Base-by-base conservation (phyloP, 2,113 vertebrate species). In the Pogonocichla stellata region DNA sequence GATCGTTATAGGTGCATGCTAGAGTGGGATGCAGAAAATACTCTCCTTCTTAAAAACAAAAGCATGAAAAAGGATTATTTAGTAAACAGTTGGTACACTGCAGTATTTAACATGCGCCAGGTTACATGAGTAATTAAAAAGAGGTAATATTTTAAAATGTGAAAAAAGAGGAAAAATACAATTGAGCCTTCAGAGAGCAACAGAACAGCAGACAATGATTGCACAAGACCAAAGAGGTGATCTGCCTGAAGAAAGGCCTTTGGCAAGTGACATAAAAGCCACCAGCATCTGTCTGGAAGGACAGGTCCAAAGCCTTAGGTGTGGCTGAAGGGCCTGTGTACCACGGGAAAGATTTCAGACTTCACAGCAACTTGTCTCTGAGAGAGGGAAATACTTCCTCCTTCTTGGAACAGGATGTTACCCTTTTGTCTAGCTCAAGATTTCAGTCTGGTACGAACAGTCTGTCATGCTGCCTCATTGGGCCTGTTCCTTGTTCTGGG, bases 101-200 rank as follows among this genome's bases (percentile, higher is more conserved):
- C 88, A 95, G 19, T 96, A 95, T 92, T 97, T 95, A 98, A 96
- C 96, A 96, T 97, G 98, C 92, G 6, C 86, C 93, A 93, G 86
- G 92, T 96, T 89, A 56, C 73, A 89, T 5, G 53, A 86, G 29
- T 83, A 69, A 94, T 97, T 47, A 58, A 66, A 97, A 97, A 97
- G 97, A 91, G 82, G 81, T 94, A 95, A 94, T 80, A 88, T 93
- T 98, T 98, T 88, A 97, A 97, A 98, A 96, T 95, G 88, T 96
- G 95, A 90, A 97, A 97, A 97, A 91, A 56, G 31, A 54, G n/a
- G n/a, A 94, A 95, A 97, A 95, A 95, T 93, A 98, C 88, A 93
- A 74, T 93, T 88, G 80, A 94, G 84, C 95, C 75, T 97, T 96
- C 91, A 94, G 94, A 96, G 56, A 96, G 94, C 90, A 90, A 85